These are phyloP conservation scores for Rhabdornis inornatus DNA, from an alignment of 2,113 vertebrate genomes.

Conservation along the genomic window DNA sequence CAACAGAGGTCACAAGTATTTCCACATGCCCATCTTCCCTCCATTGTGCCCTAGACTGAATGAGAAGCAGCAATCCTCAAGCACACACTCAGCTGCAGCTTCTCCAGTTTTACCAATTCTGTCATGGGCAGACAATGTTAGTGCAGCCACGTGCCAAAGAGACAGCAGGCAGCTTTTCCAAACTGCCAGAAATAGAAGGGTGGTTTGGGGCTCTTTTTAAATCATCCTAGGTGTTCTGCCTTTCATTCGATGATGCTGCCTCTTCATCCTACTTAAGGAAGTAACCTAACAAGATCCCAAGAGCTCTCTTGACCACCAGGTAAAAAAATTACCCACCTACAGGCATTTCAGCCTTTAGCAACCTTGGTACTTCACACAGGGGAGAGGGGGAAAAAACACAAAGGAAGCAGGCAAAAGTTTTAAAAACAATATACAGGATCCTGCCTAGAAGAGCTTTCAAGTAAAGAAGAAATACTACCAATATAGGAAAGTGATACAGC, in stretches of 20 bases:
- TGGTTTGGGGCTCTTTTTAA: neutral
- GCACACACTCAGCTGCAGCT: neutral
- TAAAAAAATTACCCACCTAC: neutral
- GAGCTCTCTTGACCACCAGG: neutral
- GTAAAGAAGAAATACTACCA: neutral
- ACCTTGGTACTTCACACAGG: neutral
- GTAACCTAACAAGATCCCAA: slow-evolving; percentile 9
- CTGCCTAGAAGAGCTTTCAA: neutral
- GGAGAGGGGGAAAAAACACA: neutral
- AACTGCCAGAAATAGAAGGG: neutral
- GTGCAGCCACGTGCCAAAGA: neutral
- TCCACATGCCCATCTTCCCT: neutral
- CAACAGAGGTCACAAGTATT: neutral
- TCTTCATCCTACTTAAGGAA: slow-evolving; percentile 16
- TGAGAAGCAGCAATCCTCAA: neutral
- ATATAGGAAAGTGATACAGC: neutral
- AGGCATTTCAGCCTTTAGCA: slow-evolving; percentile 16
- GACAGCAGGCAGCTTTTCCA: neutral
- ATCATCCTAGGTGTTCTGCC: neutral
- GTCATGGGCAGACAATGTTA: neutral
- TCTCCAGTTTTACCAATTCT: neutral
- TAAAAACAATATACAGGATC: neutral
- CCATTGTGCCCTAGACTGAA: neutral
- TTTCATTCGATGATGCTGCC: neutral
- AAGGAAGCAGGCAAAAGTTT: neutral